Evolutionary conservation across 2,113 vertebrate genomes (phyloP).

Genomic region (Columba livia): DNA sequence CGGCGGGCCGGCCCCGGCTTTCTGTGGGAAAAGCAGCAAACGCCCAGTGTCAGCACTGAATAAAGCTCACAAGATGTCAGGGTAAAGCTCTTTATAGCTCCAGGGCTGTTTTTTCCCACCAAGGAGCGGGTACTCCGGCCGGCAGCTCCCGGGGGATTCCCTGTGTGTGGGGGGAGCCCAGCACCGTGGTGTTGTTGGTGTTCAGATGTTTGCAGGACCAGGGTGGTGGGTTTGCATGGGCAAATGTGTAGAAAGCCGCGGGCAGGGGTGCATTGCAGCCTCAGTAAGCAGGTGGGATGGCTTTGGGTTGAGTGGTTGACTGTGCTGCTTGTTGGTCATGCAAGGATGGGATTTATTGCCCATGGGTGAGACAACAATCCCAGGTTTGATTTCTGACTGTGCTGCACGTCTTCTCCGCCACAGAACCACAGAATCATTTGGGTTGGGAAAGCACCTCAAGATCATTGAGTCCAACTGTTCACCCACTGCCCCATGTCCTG

Average conservation of each 20-base stretch:
- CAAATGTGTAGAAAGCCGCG: accelerated
- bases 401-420: neutral
- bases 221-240: neutral
- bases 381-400: neutral
- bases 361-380: accelerated
- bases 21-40: conserved; percentile 24
- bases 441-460: no score
- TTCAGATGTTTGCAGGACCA: no score
- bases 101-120: conserved; percentile 26
- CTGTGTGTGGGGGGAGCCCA: no score
- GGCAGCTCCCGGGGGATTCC: neutral
- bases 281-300: accelerated
- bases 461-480: no score
- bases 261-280: accelerated
- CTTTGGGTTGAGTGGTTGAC: neutral
- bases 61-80: neutral
- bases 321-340: accelerated
- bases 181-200: neutral
- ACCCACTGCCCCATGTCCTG: neutral
- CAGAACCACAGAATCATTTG: no score
- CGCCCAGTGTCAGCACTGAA: neutral
- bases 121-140: neutral
- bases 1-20: neutral
- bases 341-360: neutral
- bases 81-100: neutral